Evolutionary conservation across 2,113 vertebrate species (phyloP).

Genomic region (Antidorcas marsupialis): DNA sequence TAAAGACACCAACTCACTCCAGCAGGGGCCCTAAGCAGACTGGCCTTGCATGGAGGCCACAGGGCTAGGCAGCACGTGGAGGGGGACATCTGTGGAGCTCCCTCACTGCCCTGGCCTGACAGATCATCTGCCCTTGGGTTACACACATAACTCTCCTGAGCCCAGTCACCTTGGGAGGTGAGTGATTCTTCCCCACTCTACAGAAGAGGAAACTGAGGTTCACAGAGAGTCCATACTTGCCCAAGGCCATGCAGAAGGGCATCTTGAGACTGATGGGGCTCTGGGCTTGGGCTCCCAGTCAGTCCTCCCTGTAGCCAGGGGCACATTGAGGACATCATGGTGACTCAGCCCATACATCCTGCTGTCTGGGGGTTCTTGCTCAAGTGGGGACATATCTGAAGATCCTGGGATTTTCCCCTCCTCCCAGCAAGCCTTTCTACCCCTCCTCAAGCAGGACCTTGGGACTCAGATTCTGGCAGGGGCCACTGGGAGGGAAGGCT

Average conservation of each 20-base stretch:
- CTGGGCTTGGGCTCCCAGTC: not conserved
- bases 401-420: not conserved
- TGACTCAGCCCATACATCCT: not conserved
- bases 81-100: not conserved
- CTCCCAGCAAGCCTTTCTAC: not conserved
- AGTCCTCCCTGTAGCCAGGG: not conserved
- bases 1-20: not conserved
- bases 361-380: not conserved
- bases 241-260: not conserved
- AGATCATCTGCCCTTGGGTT: not conserved
- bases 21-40: not conserved
- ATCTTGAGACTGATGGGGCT: not conserved
- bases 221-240: not conserved
- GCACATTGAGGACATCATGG: not conserved
- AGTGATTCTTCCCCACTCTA: not conserved
- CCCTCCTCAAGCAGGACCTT: not conserved
- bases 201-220: not conserved
- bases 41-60: fast-evolving
- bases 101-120: not conserved
- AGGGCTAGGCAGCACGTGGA: fast-evolving
- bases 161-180: not conserved
- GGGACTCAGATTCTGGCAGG: not conserved
- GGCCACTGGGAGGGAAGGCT: not conserved
- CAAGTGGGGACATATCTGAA: no score
- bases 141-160: fast-evolving